Evolutionary conservation across 2,113 vertebrate species (phyloP).

Genomic region (Psettodes erumei): DNA sequence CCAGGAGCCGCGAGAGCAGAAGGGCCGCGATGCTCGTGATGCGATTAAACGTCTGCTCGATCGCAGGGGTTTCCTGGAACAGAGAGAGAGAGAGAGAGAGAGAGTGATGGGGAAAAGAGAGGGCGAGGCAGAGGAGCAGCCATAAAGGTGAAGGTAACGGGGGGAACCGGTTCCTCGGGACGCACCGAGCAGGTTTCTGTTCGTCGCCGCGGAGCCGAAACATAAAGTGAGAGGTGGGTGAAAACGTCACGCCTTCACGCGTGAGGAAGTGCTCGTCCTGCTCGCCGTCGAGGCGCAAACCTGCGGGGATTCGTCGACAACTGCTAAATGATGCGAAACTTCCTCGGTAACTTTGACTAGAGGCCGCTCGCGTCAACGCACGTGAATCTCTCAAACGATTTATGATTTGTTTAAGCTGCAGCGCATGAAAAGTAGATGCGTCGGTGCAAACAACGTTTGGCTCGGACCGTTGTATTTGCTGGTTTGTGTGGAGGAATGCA

Average conservation of each 20-base stretch:
- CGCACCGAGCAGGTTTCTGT: neutral
- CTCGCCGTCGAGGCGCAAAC: too few species aligned
- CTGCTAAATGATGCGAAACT: neutral
- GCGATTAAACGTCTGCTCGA: slow-evolving; percentile 68
- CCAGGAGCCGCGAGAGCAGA: slow-evolving; percentile 47
- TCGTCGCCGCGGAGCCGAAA: neutral
- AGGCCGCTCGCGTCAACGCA: neutral
- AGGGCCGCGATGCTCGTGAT: slow-evolving; percentile 49
- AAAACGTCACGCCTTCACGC: too few species aligned
- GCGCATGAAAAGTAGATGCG: neutral
- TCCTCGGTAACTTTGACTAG: neutral
- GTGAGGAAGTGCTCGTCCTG: too few species aligned
- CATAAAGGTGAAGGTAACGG: slow-evolving; percentile 26
- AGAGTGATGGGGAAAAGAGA: slow-evolving; percentile 13
- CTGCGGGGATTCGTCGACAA: neutral
- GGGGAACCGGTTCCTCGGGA: slow-evolving; percentile 33
- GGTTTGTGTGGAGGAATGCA: slow-evolving; percentile 51
- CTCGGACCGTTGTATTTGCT: neutral
- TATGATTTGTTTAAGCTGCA: neutral
- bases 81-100: slow-evolving; percentile 15
- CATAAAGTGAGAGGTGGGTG: slow-evolving; percentile 44
- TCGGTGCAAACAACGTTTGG: neutral
- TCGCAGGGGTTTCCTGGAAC: slow-evolving; percentile 59
- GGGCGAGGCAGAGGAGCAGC: slow-evolving; percentile 10
- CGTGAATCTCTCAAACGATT: neutral